Conservation (phyloP, 2,888 invertebrate genomes). For the Sipha maydis region DNA sequence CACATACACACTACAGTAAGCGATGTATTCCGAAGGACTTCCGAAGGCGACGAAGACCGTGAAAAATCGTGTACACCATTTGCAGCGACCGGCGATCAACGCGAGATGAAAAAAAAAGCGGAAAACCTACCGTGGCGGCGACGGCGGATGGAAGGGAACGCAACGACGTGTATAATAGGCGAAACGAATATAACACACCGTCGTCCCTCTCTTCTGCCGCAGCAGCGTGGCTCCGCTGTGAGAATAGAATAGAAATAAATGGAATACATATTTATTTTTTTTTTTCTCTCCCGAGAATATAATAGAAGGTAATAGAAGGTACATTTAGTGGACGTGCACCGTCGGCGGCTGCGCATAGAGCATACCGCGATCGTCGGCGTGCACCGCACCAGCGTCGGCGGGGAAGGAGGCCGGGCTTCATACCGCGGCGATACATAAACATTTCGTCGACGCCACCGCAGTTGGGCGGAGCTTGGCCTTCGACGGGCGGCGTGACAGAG, state of each 20-base stretch:
- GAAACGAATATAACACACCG: slow-evolving; percentile 40
- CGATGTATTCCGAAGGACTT: slow-evolving; percentile 32
- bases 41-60: slow-evolving; percentile 13
- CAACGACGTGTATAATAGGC: slow-evolving; percentile 43
- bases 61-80: slow-evolving; percentile 20
- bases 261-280: slow-evolving; percentile 40
- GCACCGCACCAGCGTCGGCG: neutral
- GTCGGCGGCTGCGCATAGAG: slow-evolving; percentile 19
- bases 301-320: neutral
- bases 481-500: slow-evolving; percentile 28
- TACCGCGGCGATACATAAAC: slow-evolving; percentile 23
- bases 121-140: slow-evolving; percentile 25
- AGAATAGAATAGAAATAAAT: slow-evolving; percentile 50
- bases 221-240: neutral
- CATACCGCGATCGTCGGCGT: neutral
- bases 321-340: neutral
- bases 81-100: neutral
- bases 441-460: slow-evolving; percentile 11
- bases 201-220: neutral
- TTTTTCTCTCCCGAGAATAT: slow-evolving; percentile 1
- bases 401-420: slow-evolving; percentile 54
- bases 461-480: slow-evolving; percentile 44
- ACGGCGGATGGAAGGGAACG: neutral
- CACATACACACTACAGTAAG: neutral
- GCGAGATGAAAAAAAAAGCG: slow-evolving; percentile 11